A percentile compares a stretch with the other conserved stretches of the same genome.
These are phyloP conservation scores for Macquaria ambigua DNA, from an alignment of 2,113 vertebrate species.

Conservation along the genomic window DNA sequence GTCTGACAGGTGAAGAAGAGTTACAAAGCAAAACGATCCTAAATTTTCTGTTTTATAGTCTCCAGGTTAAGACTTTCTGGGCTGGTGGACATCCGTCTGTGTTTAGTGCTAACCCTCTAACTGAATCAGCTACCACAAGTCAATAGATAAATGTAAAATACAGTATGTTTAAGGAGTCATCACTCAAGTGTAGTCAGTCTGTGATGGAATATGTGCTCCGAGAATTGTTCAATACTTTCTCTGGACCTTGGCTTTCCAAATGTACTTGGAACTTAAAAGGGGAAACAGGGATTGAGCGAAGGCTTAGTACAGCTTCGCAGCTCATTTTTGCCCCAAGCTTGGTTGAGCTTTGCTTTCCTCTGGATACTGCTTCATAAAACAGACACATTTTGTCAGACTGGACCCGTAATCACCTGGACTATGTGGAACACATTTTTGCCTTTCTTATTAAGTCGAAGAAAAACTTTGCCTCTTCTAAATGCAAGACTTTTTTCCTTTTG, in stretches of 20 bases:
- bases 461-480: slow-evolving; percentile 14
- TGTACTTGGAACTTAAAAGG: slow-evolving; percentile 39
- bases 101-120: not conserved
- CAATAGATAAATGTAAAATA: slow-evolving; percentile 11
- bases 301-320: slow-evolving; percentile 36
- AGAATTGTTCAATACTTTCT: slow-evolving; percentile 35
- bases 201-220: not conserved
- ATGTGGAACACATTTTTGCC: slow-evolving; percentile 8
- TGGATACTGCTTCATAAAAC: slow-evolving; percentile 32
- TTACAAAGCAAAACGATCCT: slow-evolving; percentile 4
- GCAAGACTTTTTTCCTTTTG: slow-evolving; percentile 2
- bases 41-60: not conserved
- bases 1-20: slow-evolving; percentile 22
- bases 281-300: slow-evolving; percentile 45
- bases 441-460: slow-evolving; percentile 16
- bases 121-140: not conserved
- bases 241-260: slow-evolving; percentile 44
- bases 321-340: slow-evolving; percentile 42
- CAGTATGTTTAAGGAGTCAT: not conserved
- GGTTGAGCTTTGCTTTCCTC: slow-evolving; percentile 43
- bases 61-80: not conserved
- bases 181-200: slow-evolving; percentile 5
- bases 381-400: slow-evolving; percentile 27
- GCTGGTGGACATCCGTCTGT: not conserved
- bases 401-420: slow-evolving; percentile 25